These are phyloP conservation scores for Lophura nycthemera DNA, from an alignment of 2,113 vertebrate species.

Conservation along the genomic window DNA sequence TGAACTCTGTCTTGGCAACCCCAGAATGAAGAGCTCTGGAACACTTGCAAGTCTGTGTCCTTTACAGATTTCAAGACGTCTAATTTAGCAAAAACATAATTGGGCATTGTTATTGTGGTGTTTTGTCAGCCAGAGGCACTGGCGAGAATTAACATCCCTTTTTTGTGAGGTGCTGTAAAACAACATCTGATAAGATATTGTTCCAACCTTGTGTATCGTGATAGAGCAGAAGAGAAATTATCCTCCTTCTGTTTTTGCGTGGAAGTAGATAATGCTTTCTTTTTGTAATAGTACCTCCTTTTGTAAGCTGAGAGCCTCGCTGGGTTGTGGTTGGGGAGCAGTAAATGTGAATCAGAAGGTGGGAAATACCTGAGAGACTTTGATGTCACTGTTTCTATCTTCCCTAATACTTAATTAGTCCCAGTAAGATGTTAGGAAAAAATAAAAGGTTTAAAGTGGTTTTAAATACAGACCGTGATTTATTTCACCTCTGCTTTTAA, in stretches of 20 bases:
- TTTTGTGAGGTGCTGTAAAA: slow-evolving; percentile 2
- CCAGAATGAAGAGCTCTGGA: not conserved
- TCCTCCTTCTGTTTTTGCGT: not conserved
- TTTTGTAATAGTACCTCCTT: not conserved
- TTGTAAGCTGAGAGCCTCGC: not conserved
- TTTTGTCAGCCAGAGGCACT: not conserved
- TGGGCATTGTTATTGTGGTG: not conserved
- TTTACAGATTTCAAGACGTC: not conserved
- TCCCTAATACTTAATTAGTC: not conserved
- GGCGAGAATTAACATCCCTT: not conserved
- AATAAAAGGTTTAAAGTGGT: not conserved
- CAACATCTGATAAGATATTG: not conserved
- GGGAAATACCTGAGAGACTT: not conserved
- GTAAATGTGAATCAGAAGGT: not conserved
- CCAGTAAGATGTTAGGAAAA: not conserved
- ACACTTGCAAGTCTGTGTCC: not conserved
- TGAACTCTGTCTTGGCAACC: not conserved
- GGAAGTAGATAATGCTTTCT: not conserved
- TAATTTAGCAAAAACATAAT: not conserved
- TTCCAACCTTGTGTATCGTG: not conserved
- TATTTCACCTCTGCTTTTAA: slow-evolving; percentile 37
- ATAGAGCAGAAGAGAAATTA: not conserved
- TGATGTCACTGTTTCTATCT: not conserved
- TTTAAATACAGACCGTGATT: slow-evolving; percentile 15
- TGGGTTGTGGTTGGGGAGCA: not conserved